Percentiles rank a stretch among this genome's conserved stretches.
Conservation (phyloP, 2,113 vertebrate species). For the Nipponia nippon region DNA sequence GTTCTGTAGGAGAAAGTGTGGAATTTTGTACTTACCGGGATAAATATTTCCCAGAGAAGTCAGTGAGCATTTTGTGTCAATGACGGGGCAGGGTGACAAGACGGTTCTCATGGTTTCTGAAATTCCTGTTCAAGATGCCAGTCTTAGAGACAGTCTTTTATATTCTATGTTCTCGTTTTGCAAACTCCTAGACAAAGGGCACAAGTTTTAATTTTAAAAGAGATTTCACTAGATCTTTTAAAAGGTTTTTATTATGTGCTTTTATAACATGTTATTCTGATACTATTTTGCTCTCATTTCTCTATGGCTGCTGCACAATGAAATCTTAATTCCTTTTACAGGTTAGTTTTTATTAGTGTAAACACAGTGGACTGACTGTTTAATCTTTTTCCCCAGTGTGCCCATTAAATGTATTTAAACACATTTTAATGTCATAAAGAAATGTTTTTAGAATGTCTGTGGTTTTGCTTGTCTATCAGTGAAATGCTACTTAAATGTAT, state of each 20-base stretch:
- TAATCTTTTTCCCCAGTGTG: background rate
- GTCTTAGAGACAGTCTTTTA: background rate
- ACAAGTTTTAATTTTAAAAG: background rate
- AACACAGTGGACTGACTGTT: background rate
- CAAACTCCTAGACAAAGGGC: background rate
- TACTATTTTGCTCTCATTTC: background rate
- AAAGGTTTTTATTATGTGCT: background rate
- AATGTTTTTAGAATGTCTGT: background rate
- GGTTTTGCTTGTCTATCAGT: background rate
- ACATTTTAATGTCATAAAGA: background rate
- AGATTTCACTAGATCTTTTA: background rate
- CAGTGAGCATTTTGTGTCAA: background rate
- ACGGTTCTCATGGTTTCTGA: background rate
- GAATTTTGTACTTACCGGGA: background rate
- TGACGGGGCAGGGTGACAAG: background rate
- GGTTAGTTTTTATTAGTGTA: background rate
- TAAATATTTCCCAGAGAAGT: background rate
- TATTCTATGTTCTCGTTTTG: background rate
- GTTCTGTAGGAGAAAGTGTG: background rate
- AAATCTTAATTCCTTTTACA: background rate
- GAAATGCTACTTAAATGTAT: background rate
- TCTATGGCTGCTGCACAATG: background rate
- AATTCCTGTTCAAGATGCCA: background rate
- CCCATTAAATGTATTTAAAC: background rate
- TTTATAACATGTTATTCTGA: background rate